phyloP scores from a whole-genome alignment of 2,888 invertebrate genomes.

The Eupithecia dodoneata region DNA sequence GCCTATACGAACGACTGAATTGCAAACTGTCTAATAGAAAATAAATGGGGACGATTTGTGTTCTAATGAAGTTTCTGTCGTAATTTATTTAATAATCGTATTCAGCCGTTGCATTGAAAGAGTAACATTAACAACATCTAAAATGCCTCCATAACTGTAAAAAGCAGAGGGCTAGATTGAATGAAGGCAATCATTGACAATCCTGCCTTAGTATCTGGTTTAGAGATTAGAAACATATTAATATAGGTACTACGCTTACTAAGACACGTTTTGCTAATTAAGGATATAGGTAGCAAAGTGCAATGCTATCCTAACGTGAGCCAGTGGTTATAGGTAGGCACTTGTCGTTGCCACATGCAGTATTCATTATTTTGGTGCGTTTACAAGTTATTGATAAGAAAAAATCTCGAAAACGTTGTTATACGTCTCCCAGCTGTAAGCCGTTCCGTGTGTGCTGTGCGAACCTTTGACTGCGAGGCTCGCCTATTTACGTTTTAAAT shows the following conservation, averaged over 20 bases:
- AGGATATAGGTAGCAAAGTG: background rate
- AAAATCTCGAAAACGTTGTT: conserved; percentile 70
- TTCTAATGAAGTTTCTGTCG: conserved; percentile 1
- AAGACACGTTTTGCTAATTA: background rate
- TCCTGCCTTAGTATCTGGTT: background rate
- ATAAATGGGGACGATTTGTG: conserved; percentile 7
- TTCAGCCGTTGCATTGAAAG: background rate
- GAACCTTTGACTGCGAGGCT: background rate
- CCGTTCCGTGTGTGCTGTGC: background rate
- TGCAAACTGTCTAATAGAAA: background rate
- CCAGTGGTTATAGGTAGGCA: background rate
- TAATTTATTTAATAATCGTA: background rate
- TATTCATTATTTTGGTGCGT: conserved; percentile 64
- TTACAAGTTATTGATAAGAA: conserved; percentile 74
- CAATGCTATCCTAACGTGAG: background rate
- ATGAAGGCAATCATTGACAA: background rate
- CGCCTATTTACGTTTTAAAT: background rate
- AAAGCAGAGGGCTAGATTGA: background rate
- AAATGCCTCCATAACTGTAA: background rate
- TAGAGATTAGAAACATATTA: background rate
- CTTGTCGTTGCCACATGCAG: conserved; percentile 58
- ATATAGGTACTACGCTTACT: background rate
- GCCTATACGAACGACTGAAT: conserved; percentile 42
- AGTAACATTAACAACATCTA: background rate
- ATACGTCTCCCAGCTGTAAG: conserved; percentile 42